These are phyloP conservation scores for Saguinus imperator DNA, from an alignment of 2,113 vertebrate species.

Conservation along the genomic window DNA sequence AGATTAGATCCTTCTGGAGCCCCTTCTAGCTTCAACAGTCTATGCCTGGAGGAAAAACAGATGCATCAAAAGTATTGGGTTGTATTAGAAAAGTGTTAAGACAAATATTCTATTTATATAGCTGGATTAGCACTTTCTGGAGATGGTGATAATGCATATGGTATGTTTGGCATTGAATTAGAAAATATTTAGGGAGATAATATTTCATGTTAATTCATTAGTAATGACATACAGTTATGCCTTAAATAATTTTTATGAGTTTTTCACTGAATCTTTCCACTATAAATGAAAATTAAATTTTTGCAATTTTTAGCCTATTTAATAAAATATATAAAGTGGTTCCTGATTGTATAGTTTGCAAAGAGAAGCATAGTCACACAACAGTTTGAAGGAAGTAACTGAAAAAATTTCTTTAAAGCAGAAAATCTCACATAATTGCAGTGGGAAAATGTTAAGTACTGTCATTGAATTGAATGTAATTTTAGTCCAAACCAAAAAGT, in stretches of 20 bases:
- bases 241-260: constrained; percentile 43
- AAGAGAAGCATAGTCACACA: neutral
- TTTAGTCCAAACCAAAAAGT: neutral
- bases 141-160: neutral
- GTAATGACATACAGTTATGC: neutral
- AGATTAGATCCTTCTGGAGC: neutral
- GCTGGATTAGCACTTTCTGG: neutral
- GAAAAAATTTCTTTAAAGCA: constrained; percentile 27
- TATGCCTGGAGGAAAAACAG: neutral
- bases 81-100: constrained; percentile 1
- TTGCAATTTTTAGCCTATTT: neutral
- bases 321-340: neutral
- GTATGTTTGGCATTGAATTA: neutral
- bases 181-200: neutral
- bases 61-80: neutral
- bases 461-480: neutral
- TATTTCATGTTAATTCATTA: neutral
- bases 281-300: constrained; percentile 18
- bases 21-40: neutral
- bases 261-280: neutral
- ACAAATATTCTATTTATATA: neutral
- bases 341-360: constrained; percentile 28
- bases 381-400: constrained; percentile 9
- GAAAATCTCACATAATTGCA: neutral
- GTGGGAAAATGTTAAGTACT: neutral